A percentile compares a stretch with the other conserved stretches of the same genome.
These are phyloP conservation scores for Scleropages formosus DNA, from an alignment of 2,797 vertebrate genomes.

Conservation along the genomic window DNA sequence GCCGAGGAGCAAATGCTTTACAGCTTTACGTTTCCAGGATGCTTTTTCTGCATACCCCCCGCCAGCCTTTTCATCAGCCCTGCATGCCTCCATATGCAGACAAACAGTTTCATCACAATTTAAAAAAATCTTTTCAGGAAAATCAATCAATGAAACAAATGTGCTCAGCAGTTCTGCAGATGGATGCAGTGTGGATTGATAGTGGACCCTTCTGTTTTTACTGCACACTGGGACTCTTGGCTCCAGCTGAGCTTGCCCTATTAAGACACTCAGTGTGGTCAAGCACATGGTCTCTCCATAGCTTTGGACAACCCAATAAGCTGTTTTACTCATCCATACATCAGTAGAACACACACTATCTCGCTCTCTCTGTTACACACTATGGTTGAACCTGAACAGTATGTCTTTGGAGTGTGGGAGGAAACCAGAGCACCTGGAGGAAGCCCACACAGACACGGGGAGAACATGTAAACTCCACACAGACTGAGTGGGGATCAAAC, in stretches of 20 bases:
- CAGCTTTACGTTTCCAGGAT: neutral
- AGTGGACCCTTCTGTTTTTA: neutral
- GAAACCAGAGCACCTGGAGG: too few species aligned
- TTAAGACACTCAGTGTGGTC: neutral
- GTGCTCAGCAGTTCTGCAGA: constrained; percentile 5
- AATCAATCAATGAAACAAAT: neutral
- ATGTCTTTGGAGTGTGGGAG: too few species aligned
- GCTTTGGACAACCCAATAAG: neutral
- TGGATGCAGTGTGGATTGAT: neutral
- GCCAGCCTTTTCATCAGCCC: neutral
- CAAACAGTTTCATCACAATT: constrained; percentile 25
- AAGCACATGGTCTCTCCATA: neutral
- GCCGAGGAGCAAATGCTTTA: neutral
- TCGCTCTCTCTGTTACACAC: too few species aligned
- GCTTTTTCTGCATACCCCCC: neutral
- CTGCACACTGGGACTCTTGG: neutral
- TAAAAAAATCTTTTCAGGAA: constrained; percentile 1
- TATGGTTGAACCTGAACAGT: too few species aligned
- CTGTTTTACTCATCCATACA: too few species aligned
- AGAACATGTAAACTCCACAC: too few species aligned
- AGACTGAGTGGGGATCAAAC: too few species aligned
- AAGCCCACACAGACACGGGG: too few species aligned
- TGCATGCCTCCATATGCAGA: neutral
- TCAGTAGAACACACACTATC: too few species aligned
- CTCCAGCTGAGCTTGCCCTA: neutral